These are phyloP conservation scores for Phyllostomus discolor DNA, from an alignment of 2,113 vertebrate genomes.

Conservation along the genomic window DNA sequence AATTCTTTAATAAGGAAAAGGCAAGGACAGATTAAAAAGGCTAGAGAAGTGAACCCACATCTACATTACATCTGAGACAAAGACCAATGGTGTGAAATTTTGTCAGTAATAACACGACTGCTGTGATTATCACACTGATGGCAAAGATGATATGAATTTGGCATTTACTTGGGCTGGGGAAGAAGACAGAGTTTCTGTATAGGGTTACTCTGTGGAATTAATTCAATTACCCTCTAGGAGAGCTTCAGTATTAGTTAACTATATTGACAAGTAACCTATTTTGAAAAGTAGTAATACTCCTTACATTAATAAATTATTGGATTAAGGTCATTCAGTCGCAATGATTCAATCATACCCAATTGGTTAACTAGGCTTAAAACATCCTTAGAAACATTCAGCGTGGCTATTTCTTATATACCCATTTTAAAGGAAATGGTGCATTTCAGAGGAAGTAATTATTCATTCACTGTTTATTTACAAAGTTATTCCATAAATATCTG, in stretches of 20 bases:
- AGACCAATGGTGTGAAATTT: neutral
- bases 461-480: neutral
- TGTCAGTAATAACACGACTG: neutral
- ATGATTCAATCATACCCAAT: neutral
- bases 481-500: neutral
- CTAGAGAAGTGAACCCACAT: neutral
- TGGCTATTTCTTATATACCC: neutral
- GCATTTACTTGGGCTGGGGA: neutral
- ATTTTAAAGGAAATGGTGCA: neutral
- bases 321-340: neutral
- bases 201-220: neutral
- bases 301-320: neutral
- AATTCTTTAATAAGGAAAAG: conserved; percentile 70
- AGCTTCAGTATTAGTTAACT: neutral
- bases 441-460: neutral
- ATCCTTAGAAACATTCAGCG: neutral
- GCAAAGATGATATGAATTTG: neutral
- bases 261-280: neutral
- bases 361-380: neutral
- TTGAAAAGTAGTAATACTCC: neutral
- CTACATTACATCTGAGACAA: conserved; percentile 9
- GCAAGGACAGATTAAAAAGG: conserved; percentile 33
- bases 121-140: neutral
- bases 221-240: neutral
- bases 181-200: neutral